Conservation (phyloP, 2,888 invertebrate genomes). For the Dolichopus griseipennis region DNA sequence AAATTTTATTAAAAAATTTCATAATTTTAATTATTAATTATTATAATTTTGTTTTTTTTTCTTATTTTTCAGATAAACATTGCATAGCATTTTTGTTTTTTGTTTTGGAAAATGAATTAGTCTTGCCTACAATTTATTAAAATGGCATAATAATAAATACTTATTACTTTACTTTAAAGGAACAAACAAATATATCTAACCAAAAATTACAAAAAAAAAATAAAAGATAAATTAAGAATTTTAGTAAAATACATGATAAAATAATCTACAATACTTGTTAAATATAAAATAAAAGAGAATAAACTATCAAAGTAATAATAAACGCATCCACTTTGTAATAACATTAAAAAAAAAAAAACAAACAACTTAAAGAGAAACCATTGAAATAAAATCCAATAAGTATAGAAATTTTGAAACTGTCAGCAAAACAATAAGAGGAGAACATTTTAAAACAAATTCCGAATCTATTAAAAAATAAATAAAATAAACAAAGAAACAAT, state of each 20-base stretch:
- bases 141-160: background rate
- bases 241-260: background rate
- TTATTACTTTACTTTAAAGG: background rate
- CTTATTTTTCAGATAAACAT: background rate
- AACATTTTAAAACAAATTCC: no score
- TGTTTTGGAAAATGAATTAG: conserved; percentile 6
- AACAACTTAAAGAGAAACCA: no score
- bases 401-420: background rate
- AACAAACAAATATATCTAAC: background rate
- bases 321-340: no score
- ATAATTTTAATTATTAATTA: no score
- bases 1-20: no score
- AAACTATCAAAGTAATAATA: background rate
- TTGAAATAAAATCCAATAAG: no score
- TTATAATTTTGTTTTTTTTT: background rate
- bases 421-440: background rate
- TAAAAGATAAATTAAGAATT: background rate
- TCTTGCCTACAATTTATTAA: background rate
- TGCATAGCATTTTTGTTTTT: conserved; percentile 2
- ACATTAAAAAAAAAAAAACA: no score
- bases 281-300: background rate
- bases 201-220: background rate
- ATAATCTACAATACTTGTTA: background rate
- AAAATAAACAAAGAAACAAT: no score
- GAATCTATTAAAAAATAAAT: no score